Percentiles rank a stretch among this genome's conserved stretches.
phyloP scores from a whole-genome alignment of 2,888 invertebrate species.

The Epinotia bilunana region DNA sequence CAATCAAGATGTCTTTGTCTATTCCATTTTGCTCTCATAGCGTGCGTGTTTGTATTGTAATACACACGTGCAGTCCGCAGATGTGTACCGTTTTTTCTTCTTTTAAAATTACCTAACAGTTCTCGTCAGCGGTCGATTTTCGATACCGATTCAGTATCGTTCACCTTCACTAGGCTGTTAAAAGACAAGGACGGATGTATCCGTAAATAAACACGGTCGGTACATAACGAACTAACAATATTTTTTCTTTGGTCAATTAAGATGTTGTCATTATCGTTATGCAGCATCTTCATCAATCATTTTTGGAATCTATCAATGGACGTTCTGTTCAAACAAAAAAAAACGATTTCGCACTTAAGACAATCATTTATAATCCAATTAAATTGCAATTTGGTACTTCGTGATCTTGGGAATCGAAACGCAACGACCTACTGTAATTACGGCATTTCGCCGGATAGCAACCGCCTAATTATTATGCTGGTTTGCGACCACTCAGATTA shows the following conservation, averaged over 20 bases:
- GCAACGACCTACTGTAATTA: neutral
- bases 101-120: slow-evolving; percentile 32
- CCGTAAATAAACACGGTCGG: neutral
- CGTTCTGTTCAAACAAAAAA: neutral
- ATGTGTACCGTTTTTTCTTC: slow-evolving; percentile 30
- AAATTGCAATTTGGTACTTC: neutral
- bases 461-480: too few species aligned
- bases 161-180: slow-evolving; percentile 22
- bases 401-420: neutral
- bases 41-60: slow-evolving; percentile 1
- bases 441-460: too few species aligned
- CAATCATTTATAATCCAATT: neutral
- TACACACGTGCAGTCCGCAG: slow-evolving; percentile 28
- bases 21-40: neutral
- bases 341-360: neutral
- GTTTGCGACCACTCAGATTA: too few species aligned
- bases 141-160: slow-evolving; percentile 17
- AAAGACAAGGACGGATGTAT: slow-evolving; percentile 16
- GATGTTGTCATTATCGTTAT: slow-evolving; percentile 1
- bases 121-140: slow-evolving; percentile 28
- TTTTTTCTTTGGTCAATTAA: slow-evolving; percentile 22
- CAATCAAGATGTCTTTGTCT: slow-evolving; percentile 5
- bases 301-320: neutral
- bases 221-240: slow-evolving; percentile 12
- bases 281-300: slow-evolving; percentile 1